Percentiles rank a stretch among this genome's conserved stretches.
phyloP scores from a whole-genome alignment of 2,797 vertebrate genomes.

The Megaceryle alcyon region DNA sequence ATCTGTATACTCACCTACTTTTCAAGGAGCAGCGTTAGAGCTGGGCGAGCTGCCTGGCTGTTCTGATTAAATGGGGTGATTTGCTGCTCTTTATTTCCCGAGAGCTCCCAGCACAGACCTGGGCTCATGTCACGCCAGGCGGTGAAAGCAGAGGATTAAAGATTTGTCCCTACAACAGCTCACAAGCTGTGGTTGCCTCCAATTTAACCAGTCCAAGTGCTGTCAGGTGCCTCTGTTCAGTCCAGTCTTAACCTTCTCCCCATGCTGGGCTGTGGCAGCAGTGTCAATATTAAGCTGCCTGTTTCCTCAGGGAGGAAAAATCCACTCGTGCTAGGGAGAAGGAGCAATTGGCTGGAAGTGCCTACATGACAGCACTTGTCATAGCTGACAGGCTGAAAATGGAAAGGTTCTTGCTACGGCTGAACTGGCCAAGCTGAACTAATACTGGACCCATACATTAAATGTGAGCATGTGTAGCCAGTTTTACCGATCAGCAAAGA shows the following conservation, averaged over 20 bases:
- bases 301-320: neutral
- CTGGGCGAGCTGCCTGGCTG: neutral
- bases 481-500: slow-evolving; percentile 1
- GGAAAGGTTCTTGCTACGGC: neutral
- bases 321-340: neutral
- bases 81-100: neutral
- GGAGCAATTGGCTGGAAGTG: slow-evolving; percentile 51
- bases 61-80: neutral
- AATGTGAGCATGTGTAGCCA: neutral
- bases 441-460: slow-evolving; percentile 1
- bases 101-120: neutral
- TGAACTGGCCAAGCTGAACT: slow-evolving; percentile 36
- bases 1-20: neutral
- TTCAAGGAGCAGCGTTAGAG: accelerated
- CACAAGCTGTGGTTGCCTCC: neutral
- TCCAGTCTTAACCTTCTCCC: neutral
- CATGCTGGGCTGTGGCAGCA: neutral
- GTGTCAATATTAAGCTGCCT: neutral
- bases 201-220: neutral
- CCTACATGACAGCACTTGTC: slow-evolving; percentile 49
- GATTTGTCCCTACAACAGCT: neutral
- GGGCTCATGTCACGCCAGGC: accelerated
- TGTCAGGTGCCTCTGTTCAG: neutral
- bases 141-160: neutral
- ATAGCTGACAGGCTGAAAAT: neutral